Evolutionary conservation across 1,140 invertebrate genomes (phyloP), one percentile per base, ranked within the genome.

Genomic region (Coptotermes formosanus): DNA sequence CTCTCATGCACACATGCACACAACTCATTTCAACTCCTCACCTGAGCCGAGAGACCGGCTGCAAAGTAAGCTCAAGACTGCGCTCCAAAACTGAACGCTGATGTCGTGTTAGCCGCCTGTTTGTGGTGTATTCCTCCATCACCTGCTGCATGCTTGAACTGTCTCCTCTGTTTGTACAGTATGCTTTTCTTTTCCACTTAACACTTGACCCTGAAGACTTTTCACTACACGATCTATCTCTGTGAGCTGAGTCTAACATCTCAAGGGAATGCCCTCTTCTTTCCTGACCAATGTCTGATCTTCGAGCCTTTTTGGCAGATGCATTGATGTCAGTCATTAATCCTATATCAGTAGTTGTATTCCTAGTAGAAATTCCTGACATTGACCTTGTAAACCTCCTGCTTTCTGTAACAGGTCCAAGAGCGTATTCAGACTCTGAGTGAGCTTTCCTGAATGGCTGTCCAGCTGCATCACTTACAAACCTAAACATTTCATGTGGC

Each of bases 51-150:
- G 64, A 1, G 6, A 30, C 11, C 9, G 64, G n/a, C 14, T 8
- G 14, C n/a, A 59, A 59, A 0, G 83, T 59, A 2, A 52, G 52
- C 23, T 84, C 85, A 16, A 86, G 19, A 32, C 69, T 86, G n/a
- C 75, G 64, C 9, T 75, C 69, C 64, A 86, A 19, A 14, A 86
- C 38, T 45, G 30, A 38, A 21, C 43, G 81, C 81, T 86, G 85
- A 82, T 86, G 69, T 48, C 85, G 69, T 30, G 85, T 86, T 44
- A 86, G 44, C 43, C 85, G 69, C 38, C 85, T 21, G 45, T 69
- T 38, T 45, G 85, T 86, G 23, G 75, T n/a, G 82, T 86, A 86
- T 48, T 86, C 44, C 44, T 86, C 85, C 16, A 86, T 82, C 32
- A 64, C n/a, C 14, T 84, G 44, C 30, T 25, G 83, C 55, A 14